Conservation (phyloP, 2,797 vertebrate genomes). For the Ataeniobius toweri region DNA sequence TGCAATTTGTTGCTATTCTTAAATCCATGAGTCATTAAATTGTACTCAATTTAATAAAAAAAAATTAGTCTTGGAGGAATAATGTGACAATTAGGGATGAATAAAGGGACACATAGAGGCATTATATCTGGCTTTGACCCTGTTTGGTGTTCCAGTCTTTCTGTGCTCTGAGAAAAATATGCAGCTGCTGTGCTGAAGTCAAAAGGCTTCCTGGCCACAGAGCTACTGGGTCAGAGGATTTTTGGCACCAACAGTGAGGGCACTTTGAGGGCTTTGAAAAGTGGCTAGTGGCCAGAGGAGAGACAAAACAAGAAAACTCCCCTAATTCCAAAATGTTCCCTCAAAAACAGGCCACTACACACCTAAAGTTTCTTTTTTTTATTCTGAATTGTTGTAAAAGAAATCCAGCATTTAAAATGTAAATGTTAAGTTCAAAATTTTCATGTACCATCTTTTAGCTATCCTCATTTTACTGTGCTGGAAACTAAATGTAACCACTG, state of each 20-base stretch:
- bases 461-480: neutral
- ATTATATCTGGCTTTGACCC: neutral
- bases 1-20: slow-evolving; percentile 9
- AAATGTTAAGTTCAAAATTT: neutral
- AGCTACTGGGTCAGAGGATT: slow-evolving; percentile 1
- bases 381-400: neutral
- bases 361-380: neutral
- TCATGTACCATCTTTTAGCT: neutral
- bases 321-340: neutral
- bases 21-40: slow-evolving; percentile 3
- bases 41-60: neutral
- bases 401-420: neutral
- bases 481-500: slow-evolving; percentile 9
- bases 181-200: slow-evolving; percentile 20
- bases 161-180: neutral
- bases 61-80: neutral
- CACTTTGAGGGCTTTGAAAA: slow-evolving; percentile 26
- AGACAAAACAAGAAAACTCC: neutral
- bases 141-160: neutral
- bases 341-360: neutral
- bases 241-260: slow-evolving; percentile 20
- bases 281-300: slow-evolving; percentile 20
- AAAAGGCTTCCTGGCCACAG: neutral
- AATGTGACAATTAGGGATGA: neutral
- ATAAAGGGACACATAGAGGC: neutral